Conservation (phyloP, 2,888 invertebrate species). For the Panorpa germanica region DNA sequence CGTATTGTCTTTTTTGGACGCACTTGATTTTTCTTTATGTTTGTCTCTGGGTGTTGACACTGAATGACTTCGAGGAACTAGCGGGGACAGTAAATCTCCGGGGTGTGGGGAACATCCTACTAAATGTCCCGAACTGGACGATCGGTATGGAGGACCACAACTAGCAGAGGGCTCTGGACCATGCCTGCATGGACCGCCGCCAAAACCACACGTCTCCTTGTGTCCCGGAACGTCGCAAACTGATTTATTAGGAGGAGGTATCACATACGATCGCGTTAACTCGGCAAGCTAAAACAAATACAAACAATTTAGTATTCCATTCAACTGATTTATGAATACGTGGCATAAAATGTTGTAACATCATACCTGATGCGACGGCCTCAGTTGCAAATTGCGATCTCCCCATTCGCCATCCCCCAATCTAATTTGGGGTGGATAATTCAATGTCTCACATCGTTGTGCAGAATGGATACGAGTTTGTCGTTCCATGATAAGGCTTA, state of each 20-base stretch:
- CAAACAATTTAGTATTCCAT: constrained; percentile 5
- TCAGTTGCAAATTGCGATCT: constrained; percentile 37
- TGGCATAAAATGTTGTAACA: neutral
- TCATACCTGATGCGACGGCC: constrained; percentile 42
- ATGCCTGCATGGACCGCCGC: constrained; percentile 23
- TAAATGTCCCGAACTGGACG: no score
- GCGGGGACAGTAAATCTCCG: no score
- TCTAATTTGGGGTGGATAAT: constrained; percentile 41
- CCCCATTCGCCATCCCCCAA: constrained; percentile 46
- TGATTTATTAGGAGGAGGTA: constrained; percentile 46
- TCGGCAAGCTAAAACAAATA: constrained; percentile 36
- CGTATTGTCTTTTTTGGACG: no score
- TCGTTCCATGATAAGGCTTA: constrained; percentile 31
- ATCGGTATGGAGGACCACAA: constrained; percentile 22
- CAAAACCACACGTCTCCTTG: no score
- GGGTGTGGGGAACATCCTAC: no score
- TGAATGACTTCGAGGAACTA: no score
- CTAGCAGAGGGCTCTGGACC: constrained; percentile 18
- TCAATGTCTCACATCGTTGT: constrained; percentile 29
- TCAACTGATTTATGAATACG: no score
- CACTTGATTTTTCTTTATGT: no score
- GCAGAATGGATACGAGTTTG: constrained; percentile 30
- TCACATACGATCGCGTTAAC: constrained; percentile 43
- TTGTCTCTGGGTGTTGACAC: no score
- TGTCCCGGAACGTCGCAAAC: constrained; percentile 43